Evolutionary conservation across 2,113 vertebrate species (phyloP), one percentile per base, ranked within the genome.

Genomic region (Saccopteryx bilineata): DNA sequence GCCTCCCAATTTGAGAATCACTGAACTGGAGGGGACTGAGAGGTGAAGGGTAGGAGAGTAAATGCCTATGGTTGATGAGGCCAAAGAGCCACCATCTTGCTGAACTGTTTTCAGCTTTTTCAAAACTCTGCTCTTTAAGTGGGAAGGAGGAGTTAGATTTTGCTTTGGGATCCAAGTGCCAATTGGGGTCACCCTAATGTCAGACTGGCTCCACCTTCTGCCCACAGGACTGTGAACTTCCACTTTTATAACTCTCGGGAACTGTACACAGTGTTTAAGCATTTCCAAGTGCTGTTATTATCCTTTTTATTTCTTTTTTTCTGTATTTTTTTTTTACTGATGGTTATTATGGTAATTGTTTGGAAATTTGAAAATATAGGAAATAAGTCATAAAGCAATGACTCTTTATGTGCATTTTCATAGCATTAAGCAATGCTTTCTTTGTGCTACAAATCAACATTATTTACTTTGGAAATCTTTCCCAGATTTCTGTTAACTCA

Each of bases 401-500:
- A 74, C 91, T 94, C 75, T 92, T 91, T 74, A 66, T 86, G 82
- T 88, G 91, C 90, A 68, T 94, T 88, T 96, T 78, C 78, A 58
- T 50, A 58, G 79, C 58, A 82, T 87, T 54, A 86, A 78, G 91
- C 93, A 96, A 95, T 86, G 68, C 58, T 71, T 82, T 72, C 61
- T 90, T 95, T 93, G 85, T 96, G 68, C 91, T 95, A 63, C 87
- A 52, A 92, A 91, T 79, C 81, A 95, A 88, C 91, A 86, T 95
- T 72, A 91, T 96, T 96, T 87, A 79, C 93, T 91, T 86, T 48
- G 56, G 96, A 89, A 96, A 63, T 95, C 91, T 82, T 94, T 80
- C 96, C 82, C 86, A 76, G 89, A 88, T 78, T 94, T 69, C 81
- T 94, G 61, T 94, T 87, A 87, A 95, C 92, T 96, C 52, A 12